Percentiles rank a stretch among this genome's conserved stretches.
These are phyloP conservation scores for Huso huso DNA, from an alignment of 2,797 vertebrate genomes.

Conservation along the genomic window DNA sequence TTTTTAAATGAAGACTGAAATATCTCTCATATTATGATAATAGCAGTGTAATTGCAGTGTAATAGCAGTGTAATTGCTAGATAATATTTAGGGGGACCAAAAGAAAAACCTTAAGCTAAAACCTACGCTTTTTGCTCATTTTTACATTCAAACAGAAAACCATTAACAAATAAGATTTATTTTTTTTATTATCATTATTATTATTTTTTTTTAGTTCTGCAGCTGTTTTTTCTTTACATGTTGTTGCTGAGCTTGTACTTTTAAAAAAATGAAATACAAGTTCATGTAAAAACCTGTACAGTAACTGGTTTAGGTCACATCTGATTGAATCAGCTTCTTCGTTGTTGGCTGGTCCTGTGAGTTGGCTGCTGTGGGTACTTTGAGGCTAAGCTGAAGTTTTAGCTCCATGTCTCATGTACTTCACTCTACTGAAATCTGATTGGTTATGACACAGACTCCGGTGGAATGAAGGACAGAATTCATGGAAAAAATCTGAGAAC, in stretches of 20 bases:
- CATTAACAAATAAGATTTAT: no score
- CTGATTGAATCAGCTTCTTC: no score
- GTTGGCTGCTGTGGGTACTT: no score
- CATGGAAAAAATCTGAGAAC: constrained; percentile 67
- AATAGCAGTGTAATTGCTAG: constrained; percentile 23
- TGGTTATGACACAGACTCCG: constrained; percentile 93
- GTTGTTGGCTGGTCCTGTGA: no score
- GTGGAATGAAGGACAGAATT: constrained; percentile 99
- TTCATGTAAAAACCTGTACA: constrained; percentile 4
- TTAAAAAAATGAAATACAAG: not conserved
- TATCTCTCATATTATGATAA: constrained; percentile 17
- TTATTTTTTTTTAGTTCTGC: constrained; percentile 16
- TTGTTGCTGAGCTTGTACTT: constrained; percentile 4
- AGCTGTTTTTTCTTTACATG: constrained; percentile 21
- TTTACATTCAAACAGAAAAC: no score
- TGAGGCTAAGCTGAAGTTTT: constrained; percentile 18
- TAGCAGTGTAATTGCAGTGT: constrained; percentile 23
- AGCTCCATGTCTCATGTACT: constrained; percentile 89
- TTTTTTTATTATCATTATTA: constrained; percentile 14
- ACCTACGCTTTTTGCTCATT: constrained; percentile 19
- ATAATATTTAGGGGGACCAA: constrained; percentile 11
- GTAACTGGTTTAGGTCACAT: not conserved
- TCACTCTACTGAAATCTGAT: constrained; percentile 99
- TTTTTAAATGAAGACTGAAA: constrained; percentile 23
- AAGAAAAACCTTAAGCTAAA: constrained; percentile 18